Evolutionary conservation across 2,113 vertebrate species (phyloP).

Genomic region (Cololabis saira): DNA sequence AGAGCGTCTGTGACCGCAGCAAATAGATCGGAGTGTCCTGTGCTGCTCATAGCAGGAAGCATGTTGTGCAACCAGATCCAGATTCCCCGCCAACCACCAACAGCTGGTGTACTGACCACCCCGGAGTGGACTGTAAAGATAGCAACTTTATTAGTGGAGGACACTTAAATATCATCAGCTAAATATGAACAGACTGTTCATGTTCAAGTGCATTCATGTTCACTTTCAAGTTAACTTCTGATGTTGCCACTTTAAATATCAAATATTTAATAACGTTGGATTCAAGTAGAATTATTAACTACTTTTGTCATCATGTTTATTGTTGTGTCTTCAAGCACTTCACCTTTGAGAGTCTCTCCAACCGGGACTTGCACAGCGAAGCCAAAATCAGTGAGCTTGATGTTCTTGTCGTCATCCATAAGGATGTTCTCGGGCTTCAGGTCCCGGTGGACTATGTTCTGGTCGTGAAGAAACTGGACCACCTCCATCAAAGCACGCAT

Average conservation of each 20-base stretch:
- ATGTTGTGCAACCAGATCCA: conserved; percentile 45
- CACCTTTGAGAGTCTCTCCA: conserved; percentile 90
- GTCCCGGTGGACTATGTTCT: conserved; percentile 95
- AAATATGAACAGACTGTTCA: neutral
- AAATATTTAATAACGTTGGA: neutral
- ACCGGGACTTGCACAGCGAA: conserved; percentile 88
- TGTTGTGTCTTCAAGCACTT: neutral
- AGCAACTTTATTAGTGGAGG: conserved; percentile 6
- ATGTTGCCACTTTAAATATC: no score
- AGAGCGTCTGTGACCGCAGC: conserved; percentile 23
- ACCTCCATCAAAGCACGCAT: conserved; percentile 94
- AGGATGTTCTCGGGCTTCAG: conserved; percentile 98
- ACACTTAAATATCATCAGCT: neutral
- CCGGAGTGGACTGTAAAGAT: conserved; percentile 13
- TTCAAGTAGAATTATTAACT: no score
- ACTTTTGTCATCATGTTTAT: neutral
- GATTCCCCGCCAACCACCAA: conserved; percentile 37
- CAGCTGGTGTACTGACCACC: conserved; percentile 30
- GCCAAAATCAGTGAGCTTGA: conserved; percentile 97
- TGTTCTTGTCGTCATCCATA: conserved; percentile 94
- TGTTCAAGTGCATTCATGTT: neutral
- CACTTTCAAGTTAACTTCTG: neutral
- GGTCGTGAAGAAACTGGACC: conserved; percentile 88
- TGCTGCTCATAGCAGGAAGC: conserved; percentile 24
- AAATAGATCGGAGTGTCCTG: conserved; percentile 57